Evolutionary conservation across 2,797 vertebrate species (phyloP).

Genomic region (Ctenopoma kingsleyae): DNA sequence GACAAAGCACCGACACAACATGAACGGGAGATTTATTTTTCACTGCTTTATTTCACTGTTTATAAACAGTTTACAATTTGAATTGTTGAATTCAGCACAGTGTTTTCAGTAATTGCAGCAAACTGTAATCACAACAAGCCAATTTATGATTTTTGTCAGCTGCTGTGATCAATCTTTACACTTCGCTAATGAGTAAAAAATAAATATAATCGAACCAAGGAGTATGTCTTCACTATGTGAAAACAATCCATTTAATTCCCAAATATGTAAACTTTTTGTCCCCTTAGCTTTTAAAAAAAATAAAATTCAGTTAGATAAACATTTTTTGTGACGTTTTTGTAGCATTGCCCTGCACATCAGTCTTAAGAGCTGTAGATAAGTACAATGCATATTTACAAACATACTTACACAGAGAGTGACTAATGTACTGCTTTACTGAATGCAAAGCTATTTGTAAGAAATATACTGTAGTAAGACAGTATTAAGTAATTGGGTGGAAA

Average conservation of each 20-base stretch:
- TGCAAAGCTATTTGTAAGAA: constrained; percentile 1
- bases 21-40: constrained; percentile 6
- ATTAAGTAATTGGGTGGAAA: constrained; percentile 26
- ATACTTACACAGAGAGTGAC: background rate
- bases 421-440: constrained; percentile 7
- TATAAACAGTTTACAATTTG: constrained; percentile 1
- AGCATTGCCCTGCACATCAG: background rate
- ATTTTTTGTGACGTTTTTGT: no score
- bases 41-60: constrained; percentile 19
- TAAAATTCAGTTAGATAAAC: constrained; percentile 4
- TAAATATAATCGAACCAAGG: constrained; percentile 38
- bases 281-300: background rate
- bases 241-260: constrained; percentile 1
- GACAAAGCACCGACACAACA: background rate
- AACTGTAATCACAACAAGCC: constrained; percentile 56
- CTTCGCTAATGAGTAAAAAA: constrained; percentile 46
- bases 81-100: constrained; percentile 23
- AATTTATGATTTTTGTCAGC: constrained; percentile 37
- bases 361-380: constrained; percentile 6
- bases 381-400: background rate
- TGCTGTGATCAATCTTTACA: constrained; percentile 54
- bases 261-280: background rate
- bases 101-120: constrained; percentile 56
- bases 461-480: background rate
- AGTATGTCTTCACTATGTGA: background rate